Percentiles rank a stretch among this genome's conserved stretches.
These are phyloP conservation scores for Thecophora atra DNA, from an alignment of 2,888 invertebrate species.

Conservation along the genomic window DNA sequence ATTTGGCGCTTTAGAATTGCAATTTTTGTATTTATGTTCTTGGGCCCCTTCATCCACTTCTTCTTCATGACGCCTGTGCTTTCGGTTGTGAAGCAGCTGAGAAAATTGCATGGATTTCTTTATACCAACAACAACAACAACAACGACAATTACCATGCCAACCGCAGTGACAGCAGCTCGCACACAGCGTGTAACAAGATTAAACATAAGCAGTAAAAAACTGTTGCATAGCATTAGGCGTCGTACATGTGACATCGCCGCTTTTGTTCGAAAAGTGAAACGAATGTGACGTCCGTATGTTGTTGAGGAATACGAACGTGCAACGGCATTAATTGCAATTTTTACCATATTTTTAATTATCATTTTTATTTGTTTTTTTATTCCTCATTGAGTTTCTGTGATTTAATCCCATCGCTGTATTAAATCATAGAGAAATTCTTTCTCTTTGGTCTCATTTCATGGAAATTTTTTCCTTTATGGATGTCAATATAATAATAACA, in stretches of 20 bases:
- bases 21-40: background rate
- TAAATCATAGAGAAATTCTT: too few species aligned
- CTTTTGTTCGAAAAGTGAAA: background rate
- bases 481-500: too few species aligned
- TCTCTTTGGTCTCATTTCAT: too few species aligned
- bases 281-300: background rate
- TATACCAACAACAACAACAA: background rate
- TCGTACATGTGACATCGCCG: background rate
- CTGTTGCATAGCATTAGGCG: conserved; percentile 24
- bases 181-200: background rate
- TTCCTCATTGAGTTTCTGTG: too few species aligned
- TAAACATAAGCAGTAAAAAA: conserved; percentile 13
- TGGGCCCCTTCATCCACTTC: background rate
- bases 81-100: conserved; percentile 61
- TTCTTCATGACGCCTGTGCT: conserved; percentile 33
- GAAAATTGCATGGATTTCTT: conserved; percentile 60
- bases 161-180: background rate
- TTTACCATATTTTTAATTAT: background rate
- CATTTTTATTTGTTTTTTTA: background rate
- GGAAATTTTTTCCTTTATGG: too few species aligned
- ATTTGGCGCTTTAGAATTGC: conserved; percentile 57
- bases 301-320: background rate
- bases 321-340: background rate
- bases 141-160: background rate
- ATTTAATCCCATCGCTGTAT: too few species aligned